These are phyloP conservation scores for Bombus balteatus DNA, from an alignment of 1,140 invertebrate genomes.

Conservation along the genomic window DNA sequence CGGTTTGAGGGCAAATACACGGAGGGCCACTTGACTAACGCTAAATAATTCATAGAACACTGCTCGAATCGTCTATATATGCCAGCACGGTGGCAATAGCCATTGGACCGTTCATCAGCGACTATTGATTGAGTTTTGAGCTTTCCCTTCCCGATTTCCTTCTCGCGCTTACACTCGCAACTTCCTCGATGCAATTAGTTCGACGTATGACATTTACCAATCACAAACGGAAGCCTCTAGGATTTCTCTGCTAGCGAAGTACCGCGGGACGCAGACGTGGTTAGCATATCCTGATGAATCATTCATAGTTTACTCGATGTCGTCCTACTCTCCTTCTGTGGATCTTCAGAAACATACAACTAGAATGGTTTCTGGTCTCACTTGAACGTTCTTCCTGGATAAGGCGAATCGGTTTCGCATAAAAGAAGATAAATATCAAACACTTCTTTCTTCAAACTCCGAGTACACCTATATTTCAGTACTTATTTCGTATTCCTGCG, in stretches of 20 bases:
- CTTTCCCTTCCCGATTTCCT: conserved; percentile 40
- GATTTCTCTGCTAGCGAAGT: not conserved
- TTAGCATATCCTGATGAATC: conserved; percentile 18
- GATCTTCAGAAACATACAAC: not conserved
- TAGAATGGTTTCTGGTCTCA: not conserved
- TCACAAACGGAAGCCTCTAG: conserved; percentile 10
- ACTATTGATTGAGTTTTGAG: conserved; percentile 63
- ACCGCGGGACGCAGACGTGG: not conserved
- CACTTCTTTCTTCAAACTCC: not conserved
- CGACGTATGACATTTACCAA: conserved; percentile 47
- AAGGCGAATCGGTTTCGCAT: not conserved
- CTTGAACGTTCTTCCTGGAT: too few relatives aligned
- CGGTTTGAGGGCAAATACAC: conserved; percentile 72
- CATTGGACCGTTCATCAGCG: conserved; percentile 65
- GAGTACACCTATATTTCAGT: not conserved
- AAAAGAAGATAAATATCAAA: not conserved
- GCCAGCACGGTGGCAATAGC: conserved; percentile 63
- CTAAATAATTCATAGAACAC: conserved; percentile 76
- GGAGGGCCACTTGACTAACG: conserved; percentile 71
- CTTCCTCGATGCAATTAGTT: conserved; percentile 40
- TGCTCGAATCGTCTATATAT: conserved; percentile 55
- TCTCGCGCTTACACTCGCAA: conserved; percentile 21
- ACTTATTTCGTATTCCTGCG: accelerated
- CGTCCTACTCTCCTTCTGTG: not conserved
- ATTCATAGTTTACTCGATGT: conserved; percentile 21